phyloP scores from a whole-genome alignment of 2,797 vertebrate species.

The Acanthurus tractus region DNA sequence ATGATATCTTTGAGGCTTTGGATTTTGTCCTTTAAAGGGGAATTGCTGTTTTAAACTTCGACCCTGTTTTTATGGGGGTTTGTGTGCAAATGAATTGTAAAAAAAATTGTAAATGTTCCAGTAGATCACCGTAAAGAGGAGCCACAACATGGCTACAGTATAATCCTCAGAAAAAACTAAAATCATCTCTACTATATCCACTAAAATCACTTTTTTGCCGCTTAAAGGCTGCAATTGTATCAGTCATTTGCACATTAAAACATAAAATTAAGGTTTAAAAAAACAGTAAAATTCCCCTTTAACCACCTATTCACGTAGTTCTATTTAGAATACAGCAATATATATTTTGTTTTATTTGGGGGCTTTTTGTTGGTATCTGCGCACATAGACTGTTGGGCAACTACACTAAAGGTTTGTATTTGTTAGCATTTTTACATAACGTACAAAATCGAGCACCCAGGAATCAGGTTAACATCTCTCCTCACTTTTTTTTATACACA shows the following conservation, averaged over 20 bases:
- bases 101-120: too few species aligned
- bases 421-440: slow-evolving; percentile 54
- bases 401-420: slow-evolving; percentile 53
- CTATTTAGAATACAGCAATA: slow-evolving; percentile 62
- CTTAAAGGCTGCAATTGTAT: too few species aligned
- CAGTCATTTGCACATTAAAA: too few species aligned
- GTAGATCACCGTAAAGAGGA: too few species aligned
- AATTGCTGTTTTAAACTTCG: too few species aligned
- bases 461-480: slow-evolving; percentile 75
- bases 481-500: slow-evolving; percentile 56
- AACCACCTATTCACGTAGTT: slow-evolving; percentile 61
- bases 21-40: slow-evolving; percentile 45
- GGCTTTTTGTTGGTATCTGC: slow-evolving; percentile 40
- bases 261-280: too few species aligned
- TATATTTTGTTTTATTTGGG: slow-evolving; percentile 14
- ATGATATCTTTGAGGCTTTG: slow-evolving; percentile 70
- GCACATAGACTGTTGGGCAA: slow-evolving; percentile 72
- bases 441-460: slow-evolving; percentile 59
- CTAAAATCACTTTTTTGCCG: too few species aligned
- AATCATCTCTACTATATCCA: too few species aligned
- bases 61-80: too few species aligned
- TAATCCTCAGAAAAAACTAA: too few species aligned
- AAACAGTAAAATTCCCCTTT: slow-evolving; percentile 8
- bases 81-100: too few species aligned
- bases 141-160: too few species aligned